Conservation (phyloP, 2,113 vertebrate genomes). For the Nothoprocta pentlandii region DNA sequence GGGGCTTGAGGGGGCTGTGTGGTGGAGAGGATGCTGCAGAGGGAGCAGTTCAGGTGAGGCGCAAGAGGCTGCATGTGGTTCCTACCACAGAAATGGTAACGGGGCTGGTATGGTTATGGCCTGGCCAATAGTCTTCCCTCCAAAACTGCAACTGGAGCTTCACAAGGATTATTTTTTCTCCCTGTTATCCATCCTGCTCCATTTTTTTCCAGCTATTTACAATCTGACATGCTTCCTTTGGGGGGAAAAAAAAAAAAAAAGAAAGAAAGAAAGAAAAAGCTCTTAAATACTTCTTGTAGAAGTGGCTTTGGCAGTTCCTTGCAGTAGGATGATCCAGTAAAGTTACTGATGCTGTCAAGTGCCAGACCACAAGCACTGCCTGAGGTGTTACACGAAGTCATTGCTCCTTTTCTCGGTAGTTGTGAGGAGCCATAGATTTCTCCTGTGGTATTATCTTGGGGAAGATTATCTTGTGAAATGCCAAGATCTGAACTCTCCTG, state of each 20-base stretch:
- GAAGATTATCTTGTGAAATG: background rate
- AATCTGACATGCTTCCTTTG: background rate
- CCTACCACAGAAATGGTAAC: background rate
- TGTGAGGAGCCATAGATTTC: background rate
- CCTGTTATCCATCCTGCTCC: background rate
- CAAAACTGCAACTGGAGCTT: background rate
- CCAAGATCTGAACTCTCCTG: background rate
- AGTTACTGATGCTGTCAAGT: background rate
- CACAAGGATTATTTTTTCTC: background rate
- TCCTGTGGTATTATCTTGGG: background rate
- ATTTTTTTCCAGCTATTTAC: background rate
- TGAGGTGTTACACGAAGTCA: background rate
- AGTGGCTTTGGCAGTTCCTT: background rate
- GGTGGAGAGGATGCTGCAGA: background rate
- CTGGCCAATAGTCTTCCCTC: background rate
- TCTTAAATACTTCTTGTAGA: background rate
- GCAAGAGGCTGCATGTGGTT: background rate
- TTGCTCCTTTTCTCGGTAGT: background rate
- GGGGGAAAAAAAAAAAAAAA: too few species aligned
- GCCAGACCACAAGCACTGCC: fast-evolving
- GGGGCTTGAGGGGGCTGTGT: background rate
- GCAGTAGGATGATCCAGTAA: background rate
- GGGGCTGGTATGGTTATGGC: background rate
- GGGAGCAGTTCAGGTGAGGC: background rate
- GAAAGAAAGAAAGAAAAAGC: background rate